These are phyloP conservation scores for Callionymus lyra DNA, from an alignment of 2,113 vertebrate genomes.

Conservation along the genomic window DNA sequence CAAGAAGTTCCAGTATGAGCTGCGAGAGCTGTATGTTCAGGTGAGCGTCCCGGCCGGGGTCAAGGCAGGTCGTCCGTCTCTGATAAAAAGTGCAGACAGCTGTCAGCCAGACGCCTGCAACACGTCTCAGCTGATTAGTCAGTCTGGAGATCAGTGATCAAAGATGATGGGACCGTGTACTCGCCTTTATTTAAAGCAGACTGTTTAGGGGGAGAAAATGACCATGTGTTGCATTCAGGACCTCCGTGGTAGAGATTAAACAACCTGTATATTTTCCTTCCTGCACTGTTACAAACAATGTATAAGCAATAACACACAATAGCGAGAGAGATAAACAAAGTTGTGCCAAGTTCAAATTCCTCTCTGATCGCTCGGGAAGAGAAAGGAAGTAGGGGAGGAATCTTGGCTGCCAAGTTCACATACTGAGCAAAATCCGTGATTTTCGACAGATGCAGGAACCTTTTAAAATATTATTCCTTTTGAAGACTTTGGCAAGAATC, in stretches of 20 bases:
- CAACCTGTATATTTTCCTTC: conserved; percentile 14
- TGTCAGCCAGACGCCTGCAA: conserved; percentile 6
- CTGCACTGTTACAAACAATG: conserved; percentile 19
- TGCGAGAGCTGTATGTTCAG: conserved; percentile 96
- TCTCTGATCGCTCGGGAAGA: conserved; percentile 12
- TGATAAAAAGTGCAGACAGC: conserved; percentile 16
- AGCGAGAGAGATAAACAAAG: conserved; percentile 5
- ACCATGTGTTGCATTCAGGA: conserved; percentile 1
- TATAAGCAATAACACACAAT: conserved; percentile 22
- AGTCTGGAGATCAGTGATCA: not conserved
- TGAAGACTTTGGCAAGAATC: conserved; percentile 26
- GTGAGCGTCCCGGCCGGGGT: conserved; percentile 53
- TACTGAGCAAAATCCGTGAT: not conserved
- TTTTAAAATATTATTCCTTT: conserved; percentile 14
- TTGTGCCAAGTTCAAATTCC: conserved; percentile 15
- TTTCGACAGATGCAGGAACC: not conserved
- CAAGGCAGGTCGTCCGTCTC: conserved; percentile 20
- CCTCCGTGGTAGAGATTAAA: not conserved
- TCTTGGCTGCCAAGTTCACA: not conserved
- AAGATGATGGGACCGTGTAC: conserved; percentile 2
- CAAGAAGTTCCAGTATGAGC: conserved; percentile 95
- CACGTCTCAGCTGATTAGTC: conserved; percentile 14
- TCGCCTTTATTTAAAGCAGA: not conserved
- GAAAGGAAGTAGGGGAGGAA: conserved; percentile 3
- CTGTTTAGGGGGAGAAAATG: not conserved